Conservation (phyloP, 2,113 vertebrate genomes). For the Ptyas mucosa region DNA sequence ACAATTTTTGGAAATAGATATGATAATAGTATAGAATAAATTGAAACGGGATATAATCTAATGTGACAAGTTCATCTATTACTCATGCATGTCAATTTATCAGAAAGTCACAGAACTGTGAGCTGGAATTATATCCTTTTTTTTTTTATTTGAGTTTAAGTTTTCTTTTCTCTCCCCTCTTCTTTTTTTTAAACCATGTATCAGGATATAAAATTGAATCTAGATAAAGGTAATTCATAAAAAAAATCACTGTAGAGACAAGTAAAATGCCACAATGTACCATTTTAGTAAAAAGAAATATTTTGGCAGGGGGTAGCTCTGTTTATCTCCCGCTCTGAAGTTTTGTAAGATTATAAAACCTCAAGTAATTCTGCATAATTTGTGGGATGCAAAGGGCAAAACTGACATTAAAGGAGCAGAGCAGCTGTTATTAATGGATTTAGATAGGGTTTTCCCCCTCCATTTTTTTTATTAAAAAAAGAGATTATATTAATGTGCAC, state of each 20-base stretch:
- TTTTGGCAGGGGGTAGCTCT: constrained; percentile 29
- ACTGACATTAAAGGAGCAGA: constrained; percentile 43
- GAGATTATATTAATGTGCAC: constrained; percentile 33
- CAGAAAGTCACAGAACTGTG: neutral
- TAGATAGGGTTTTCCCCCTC: constrained; percentile 2
- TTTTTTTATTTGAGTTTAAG: neutral
- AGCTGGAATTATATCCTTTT: neutral
- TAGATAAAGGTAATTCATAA: neutral
- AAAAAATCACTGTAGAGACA: constrained; percentile 27
- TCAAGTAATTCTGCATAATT: constrained; percentile 23
- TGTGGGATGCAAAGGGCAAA: constrained; percentile 42
- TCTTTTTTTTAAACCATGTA: neutral
- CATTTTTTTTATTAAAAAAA: constrained; percentile 18
- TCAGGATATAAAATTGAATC: constrained; percentile 17
- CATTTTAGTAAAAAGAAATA: constrained; percentile 36
- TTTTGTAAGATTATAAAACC: constrained; percentile 24
- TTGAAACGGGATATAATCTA: neutral
- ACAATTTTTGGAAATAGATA: neutral
- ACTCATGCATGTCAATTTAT: neutral
- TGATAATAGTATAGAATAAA: neutral
- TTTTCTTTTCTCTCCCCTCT: neutral
- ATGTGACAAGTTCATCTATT: neutral
- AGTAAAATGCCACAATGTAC: constrained; percentile 32
- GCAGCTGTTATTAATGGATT: constrained; percentile 39
- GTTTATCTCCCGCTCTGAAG: constrained; percentile 29